A percentile compares a stretch with the other conserved stretches of the same genome.
phyloP scores from a whole-genome alignment of 2,888 invertebrate genomes.

The Clivina fossor region DNA sequence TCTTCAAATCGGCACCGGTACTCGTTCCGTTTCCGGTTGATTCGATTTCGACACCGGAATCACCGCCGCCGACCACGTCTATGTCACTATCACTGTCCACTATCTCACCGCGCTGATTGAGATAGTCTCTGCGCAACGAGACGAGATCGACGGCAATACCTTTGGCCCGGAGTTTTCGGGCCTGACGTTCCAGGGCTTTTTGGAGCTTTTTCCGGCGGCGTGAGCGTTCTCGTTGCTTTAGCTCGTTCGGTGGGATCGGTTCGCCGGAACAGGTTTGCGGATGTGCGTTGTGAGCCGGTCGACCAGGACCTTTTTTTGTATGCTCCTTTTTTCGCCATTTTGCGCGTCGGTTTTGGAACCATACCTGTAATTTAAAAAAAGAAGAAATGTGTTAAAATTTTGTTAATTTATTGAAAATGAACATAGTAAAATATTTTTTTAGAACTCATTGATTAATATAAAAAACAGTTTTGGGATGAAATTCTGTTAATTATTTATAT shows the following conservation, averaged over 20 bases:
- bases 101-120: slow-evolving; percentile 71
- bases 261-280: slow-evolving; percentile 97
- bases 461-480: no score
- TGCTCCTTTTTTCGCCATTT: slow-evolving; percentile 99
- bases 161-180: slow-evolving; percentile 87
- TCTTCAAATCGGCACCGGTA: slow-evolving; percentile 51
- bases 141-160: slow-evolving; percentile 88
- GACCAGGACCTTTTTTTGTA: slow-evolving; percentile 96
- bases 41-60: slow-evolving; percentile 70
- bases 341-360: slow-evolving; percentile 99
- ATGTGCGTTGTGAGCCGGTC: slow-evolving; percentile 97
- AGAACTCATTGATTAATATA: no score
- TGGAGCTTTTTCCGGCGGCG: slow-evolving; percentile 87
- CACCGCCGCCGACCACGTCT: slow-evolving; percentile 81
- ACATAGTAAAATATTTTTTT: no score
- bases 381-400: no score
- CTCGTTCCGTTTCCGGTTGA: slow-evolving; percentile 61
- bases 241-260: slow-evolving; percentile 90
- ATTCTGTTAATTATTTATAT: no score
- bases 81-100: slow-evolving; percentile 69
- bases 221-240: slow-evolving; percentile 82
- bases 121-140: slow-evolving; percentile 81
- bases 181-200: slow-evolving; percentile 89
- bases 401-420: no score
- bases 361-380: slow-evolving; percentile 72